These are phyloP conservation scores for Luffia ferchaultella DNA, from an alignment of 2,888 invertebrate species.

Conservation along the genomic window DNA sequence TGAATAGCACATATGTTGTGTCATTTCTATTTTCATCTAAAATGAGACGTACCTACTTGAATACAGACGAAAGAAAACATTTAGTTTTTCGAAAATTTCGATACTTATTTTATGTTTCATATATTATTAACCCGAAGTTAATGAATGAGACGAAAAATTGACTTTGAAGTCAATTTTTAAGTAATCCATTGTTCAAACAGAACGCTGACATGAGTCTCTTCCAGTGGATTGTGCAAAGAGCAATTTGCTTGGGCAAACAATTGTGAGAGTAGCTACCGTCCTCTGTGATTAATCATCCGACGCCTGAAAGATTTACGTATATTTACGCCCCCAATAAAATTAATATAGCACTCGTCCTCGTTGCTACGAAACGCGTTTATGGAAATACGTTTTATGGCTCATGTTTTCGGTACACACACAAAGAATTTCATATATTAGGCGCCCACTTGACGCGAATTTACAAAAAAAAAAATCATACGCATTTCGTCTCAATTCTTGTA, in stretches of 20 bases:
- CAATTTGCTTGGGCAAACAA: slow-evolving; percentile 6
- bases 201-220: slow-evolving; percentile 3
- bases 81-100: no score
- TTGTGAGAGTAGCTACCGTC: neutral
- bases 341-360: slow-evolving; percentile 4
- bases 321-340: slow-evolving; percentile 5
- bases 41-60: no score
- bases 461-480: no score
- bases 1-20: no score
- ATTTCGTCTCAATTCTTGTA: no score
- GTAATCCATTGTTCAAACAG: slow-evolving; percentile 3
- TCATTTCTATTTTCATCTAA: no score
- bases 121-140: no score
- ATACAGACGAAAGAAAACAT: no score
- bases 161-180: slow-evolving; percentile 1
- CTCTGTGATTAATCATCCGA: slow-evolving; percentile 3
- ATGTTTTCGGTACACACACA: neutral
- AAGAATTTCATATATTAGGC: neutral
- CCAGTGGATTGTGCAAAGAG: slow-evolving; percentile 6
- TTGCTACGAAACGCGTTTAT: neutral
- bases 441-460: neutral
- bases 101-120: no score
- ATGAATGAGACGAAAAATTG: no score
- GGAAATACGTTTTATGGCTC: neutral
- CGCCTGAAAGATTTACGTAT: slow-evolving; percentile 4